Base-by-base conservation (phyloP, 2,113 vertebrate genomes). In the Triplophysa siluroides region DNA sequence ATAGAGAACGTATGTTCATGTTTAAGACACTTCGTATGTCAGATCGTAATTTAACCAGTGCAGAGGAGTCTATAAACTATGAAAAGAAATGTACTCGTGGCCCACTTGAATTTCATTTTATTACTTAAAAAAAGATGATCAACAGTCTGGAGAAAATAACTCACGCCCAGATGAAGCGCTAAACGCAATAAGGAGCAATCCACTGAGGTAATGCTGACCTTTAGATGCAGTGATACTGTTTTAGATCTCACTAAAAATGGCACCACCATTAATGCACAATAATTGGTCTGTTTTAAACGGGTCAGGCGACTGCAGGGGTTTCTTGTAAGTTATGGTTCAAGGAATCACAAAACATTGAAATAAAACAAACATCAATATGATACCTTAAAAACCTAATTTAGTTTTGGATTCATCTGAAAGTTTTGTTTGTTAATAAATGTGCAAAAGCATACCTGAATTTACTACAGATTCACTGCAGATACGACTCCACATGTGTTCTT, bases 1-100 rank as follows among this genome's bases (percentile, higher is more conserved):
- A 68, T 18, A 58, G 47, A 23, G 19, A 71, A 74, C 47, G 38
- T 61, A 67, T 78, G 62, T 62, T 54, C 66, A 3, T 38, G 72
- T 38, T 78, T 75, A 75, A 67, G 65, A 65, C 14, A 29, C 71
- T 60, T 61, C 41, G 41, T 58, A 76, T 47, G 50, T 2, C 33
- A 71, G 65, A 61, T 76, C 76, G 43, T 79, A 84, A 65, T 82
- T 76, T 72, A 74, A 29, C 16, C 21, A 26, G 69, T 12, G 4
- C n/a, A 26, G 61, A 58, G 14, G 64, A 64, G 79, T 78, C 70
- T 52, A 74, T 81, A 84, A 81, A 81, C 75, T 63, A 62, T 26
- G 77, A 58, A 33, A 78, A 81, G 63, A 84, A 58, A 84, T 77
- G 58, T 33, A 81, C 78, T 83, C 62, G 24, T 26, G 23, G 54